Evolutionary conservation across 2,797 vertebrate species (phyloP).

Genomic region (Myotis vivesi): DNA sequence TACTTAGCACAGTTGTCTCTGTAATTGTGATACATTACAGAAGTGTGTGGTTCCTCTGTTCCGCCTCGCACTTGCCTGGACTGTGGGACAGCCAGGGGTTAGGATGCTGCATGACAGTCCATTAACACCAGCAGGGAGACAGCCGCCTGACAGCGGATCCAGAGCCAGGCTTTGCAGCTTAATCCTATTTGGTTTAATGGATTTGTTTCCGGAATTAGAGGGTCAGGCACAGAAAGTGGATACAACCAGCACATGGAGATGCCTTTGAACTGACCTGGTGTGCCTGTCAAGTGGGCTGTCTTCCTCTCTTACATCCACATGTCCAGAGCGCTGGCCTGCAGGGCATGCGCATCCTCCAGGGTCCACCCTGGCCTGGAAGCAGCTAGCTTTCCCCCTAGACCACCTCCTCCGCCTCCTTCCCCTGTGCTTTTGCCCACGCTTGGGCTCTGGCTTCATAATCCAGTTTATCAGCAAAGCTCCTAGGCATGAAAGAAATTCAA

Average conservation of each 20-base stretch:
- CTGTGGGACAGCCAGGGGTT: constrained; percentile 48
- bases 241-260: neutral
- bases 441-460: neutral
- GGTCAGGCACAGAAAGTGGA: neutral
- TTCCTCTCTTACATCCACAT: neutral
- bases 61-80: constrained; percentile 4
- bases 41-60: constrained; percentile 58
- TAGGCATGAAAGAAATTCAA: neutral
- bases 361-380: neutral
- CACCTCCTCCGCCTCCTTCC: too few species aligned
- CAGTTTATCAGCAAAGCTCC: neutral
- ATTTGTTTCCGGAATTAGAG: constrained; percentile 52
- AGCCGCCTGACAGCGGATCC: neutral
- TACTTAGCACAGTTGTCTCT: constrained; percentile 72
- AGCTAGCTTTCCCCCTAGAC: neutral
- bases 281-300: neutral
- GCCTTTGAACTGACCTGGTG: neutral
- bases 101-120: constrained; percentile 29
- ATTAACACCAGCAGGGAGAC: constrained; percentile 44
- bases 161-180: constrained; percentile 23
- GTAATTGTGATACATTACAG: constrained; percentile 78
- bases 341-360: too few species aligned
- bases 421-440: rapidly evolving
- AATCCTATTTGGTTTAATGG: constrained; percentile 66
- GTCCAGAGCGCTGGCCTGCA: neutral